Conservation (phyloP, 2,113 vertebrate species). For the Cyprinodon tularosa region DNA sequence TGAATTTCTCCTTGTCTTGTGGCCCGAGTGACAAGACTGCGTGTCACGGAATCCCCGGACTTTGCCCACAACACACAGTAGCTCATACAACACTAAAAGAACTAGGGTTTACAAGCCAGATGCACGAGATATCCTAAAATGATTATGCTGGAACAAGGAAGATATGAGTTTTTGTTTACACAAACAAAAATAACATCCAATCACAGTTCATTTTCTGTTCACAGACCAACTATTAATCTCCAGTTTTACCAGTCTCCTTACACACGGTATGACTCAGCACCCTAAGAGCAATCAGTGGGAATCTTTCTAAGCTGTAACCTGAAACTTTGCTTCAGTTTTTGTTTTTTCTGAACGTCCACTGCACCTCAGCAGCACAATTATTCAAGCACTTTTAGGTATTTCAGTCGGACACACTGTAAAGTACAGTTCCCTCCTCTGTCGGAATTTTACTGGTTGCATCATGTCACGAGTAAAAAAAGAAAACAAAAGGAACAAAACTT, state of each 20-base stretch:
- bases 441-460: background rate
- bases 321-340: constrained; percentile 47
- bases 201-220: constrained; percentile 3
- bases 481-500: constrained; percentile 22
- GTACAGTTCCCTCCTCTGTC: constrained; percentile 4
- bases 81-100: background rate
- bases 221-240: background rate
- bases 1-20: constrained; percentile 40
- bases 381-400: constrained; percentile 33
- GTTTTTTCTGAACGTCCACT: constrained; percentile 1
- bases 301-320: constrained; percentile 20
- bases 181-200: constrained; percentile 19
- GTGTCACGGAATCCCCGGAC: constrained; percentile 17
- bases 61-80: constrained; percentile 1
- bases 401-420: constrained; percentile 4
- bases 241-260: background rate
- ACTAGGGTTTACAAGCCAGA: background rate
- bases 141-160: background rate
- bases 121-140: background rate
- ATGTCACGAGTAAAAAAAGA: constrained; percentile 28
- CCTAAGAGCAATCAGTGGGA: background rate
- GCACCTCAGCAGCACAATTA: constrained; percentile 5
- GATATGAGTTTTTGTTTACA: constrained; percentile 22
- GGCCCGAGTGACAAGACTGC: constrained; percentile 26
- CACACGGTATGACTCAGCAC: background rate